These are phyloP conservation scores for Anthoscopus minutus DNA, from an alignment of 2,113 vertebrate genomes.

Conservation along the genomic window DNA sequence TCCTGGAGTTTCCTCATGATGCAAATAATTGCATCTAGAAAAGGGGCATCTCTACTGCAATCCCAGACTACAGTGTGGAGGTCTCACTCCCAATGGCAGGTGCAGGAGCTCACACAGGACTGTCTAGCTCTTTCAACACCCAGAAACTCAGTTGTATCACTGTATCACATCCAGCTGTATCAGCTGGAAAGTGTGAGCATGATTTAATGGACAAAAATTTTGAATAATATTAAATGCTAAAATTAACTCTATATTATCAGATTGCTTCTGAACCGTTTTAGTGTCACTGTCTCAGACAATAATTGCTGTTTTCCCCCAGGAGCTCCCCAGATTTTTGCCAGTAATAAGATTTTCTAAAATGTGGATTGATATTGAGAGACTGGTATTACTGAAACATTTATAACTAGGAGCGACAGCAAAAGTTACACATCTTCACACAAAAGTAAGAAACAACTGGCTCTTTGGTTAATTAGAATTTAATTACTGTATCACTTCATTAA, in stretches of 20 bases:
- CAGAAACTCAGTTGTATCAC: background rate
- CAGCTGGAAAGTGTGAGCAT: background rate
- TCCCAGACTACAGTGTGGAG: background rate
- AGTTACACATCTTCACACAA: background rate
- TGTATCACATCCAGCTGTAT: background rate
- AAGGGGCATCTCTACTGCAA: background rate
- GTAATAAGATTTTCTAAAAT: background rate
- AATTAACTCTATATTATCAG: background rate
- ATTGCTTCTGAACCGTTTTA: background rate
- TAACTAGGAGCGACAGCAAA: background rate
- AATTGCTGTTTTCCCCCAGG: background rate
- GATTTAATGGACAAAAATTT: background rate
- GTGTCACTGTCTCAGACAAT: background rate
- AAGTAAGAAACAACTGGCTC: background rate
- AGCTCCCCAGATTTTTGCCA: background rate
- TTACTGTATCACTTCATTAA: background rate
- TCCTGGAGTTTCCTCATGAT: background rate
- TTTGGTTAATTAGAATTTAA: conserved; percentile 2
- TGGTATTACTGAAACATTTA: background rate
- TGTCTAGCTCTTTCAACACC: background rate
- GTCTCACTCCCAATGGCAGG: background rate
- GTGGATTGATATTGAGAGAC: background rate
- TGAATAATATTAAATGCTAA: background rate
- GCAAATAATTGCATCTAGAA: background rate
- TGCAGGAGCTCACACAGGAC: background rate